A percentile compares a stretch with the other conserved stretches of the same genome.
These are phyloP conservation scores for Podocnemis expansa DNA, from an alignment of 2,113 vertebrate genomes.

Conservation along the genomic window DNA sequence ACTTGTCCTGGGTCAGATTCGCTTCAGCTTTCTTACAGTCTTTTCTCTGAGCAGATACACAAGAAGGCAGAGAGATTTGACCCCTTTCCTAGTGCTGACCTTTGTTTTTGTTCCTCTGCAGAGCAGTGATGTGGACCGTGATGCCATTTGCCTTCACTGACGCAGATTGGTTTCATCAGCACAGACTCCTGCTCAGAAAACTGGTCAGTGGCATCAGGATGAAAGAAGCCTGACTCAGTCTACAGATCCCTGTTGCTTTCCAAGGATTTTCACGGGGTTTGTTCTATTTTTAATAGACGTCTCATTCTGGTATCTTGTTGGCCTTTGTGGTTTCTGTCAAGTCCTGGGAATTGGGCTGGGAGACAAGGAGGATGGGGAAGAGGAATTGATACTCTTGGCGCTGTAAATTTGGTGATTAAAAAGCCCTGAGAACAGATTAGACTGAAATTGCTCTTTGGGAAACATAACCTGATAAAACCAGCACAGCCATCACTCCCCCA, in stretches of 20 bases:
- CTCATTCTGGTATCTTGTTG: slow-evolving; percentile 7
- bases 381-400: slow-evolving; percentile 44
- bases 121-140: background rate
- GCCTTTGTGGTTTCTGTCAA: slow-evolving; percentile 33
- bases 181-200: slow-evolving; percentile 32
- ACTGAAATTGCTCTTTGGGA: slow-evolving; percentile 36
- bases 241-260: slow-evolving; percentile 68
- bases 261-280: slow-evolving; percentile 71
- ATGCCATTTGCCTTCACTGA: slow-evolving; percentile 24
- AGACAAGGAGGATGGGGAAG: slow-evolving; percentile 27
- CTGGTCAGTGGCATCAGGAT: slow-evolving; percentile 32
- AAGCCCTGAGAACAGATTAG: slow-evolving; percentile 64
- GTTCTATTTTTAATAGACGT: slow-evolving; percentile 60
- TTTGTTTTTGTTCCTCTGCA: slow-evolving; percentile 38
- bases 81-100: slow-evolving; percentile 18
- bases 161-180: slow-evolving; percentile 43
- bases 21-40: slow-evolving; percentile 16
- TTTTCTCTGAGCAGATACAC: background rate
- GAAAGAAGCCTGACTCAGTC: slow-evolving; percentile 26
- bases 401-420: slow-evolving; percentile 56
- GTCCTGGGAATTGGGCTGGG: slow-evolving; percentile 42
- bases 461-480: slow-evolving; percentile 34
- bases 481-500: slow-evolving; percentile 6
- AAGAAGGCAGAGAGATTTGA: slow-evolving; percentile 28
- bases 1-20: slow-evolving; percentile 34